These are phyloP conservation scores for Gadopsis marmoratus DNA, from an alignment of 2,797 vertebrate species.

Conservation along the genomic window DNA sequence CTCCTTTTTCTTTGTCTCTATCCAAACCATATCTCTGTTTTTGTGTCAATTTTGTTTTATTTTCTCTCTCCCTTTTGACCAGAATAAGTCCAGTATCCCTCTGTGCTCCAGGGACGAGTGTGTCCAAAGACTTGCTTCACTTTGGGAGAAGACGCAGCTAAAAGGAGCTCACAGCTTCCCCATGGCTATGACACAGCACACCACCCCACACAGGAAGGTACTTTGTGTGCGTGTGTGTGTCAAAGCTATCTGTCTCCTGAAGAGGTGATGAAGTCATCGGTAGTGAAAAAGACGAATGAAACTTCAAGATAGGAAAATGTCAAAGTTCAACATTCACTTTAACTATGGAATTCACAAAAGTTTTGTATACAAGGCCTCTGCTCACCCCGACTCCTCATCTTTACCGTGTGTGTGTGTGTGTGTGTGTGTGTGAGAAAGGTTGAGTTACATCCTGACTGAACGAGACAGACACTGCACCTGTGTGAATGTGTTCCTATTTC, in stretches of 20 bases:
- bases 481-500: slow-evolving; percentile 6
- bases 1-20: not conserved
- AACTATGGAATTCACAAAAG: slow-evolving; percentile 47
- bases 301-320: slow-evolving; percentile 31
- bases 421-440: slow-evolving; percentile 19
- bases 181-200: slow-evolving; percentile 89
- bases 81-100: slow-evolving; percentile 90
- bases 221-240: slow-evolving; percentile 3
- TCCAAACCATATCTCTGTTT: not conserved
- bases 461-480: not conserved
- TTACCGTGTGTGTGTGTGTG: slow-evolving; percentile 15
- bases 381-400: slow-evolving; percentile 23
- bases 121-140: slow-evolving; percentile 87
- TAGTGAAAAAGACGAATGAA: slow-evolving; percentile 6
- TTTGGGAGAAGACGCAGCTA: slow-evolving; percentile 92
- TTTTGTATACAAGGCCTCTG: slow-evolving; percentile 60
- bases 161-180: slow-evolving; percentile 91
- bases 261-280: slow-evolving; percentile 61
- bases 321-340: slow-evolving; percentile 53
- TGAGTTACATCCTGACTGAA: not conserved
- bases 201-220: slow-evolving; percentile 91
- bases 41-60: not conserved
- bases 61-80: slow-evolving; percentile 18
- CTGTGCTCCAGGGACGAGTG: slow-evolving; percentile 85
- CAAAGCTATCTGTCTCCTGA: slow-evolving; percentile 37